Evolutionary conservation across 2,797 vertebrate species (phyloP), one percentile per base, ranked within the genome.

Genomic region (Cryptoblepharus egeriae): DNA sequence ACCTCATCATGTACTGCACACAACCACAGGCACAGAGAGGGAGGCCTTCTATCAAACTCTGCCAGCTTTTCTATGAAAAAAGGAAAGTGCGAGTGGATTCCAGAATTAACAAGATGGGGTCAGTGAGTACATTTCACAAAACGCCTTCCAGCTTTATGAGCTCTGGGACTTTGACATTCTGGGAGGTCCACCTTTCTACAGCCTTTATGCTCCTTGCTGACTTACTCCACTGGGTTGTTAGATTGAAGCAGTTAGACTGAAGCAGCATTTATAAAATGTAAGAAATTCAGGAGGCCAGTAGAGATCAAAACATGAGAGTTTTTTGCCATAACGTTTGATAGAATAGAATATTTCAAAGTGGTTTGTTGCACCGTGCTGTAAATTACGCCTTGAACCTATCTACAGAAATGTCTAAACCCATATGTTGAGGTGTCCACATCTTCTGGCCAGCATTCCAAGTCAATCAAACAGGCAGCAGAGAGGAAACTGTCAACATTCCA

Each of bases 1-100:
- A 73, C 83, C 85, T 84, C 45, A 77, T 70, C 76, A 60, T 3
- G 1, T 85, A 57, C 77, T 83, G 72, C 69, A 68, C 30, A 0
- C 86, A 92, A 87, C 88, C 91, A 77, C 80, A 3, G 84, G 84
- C 84, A 81, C n/a, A 10, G 57, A 87, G 78, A 52, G 49, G 18
- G 49, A 52, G 49, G 49, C 68, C 45, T 72, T n/a, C 15, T 72
- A 60, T 65, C 57, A 74, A 83, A 77, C 42, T 22, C 3, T 0
- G 9, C 69, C 85, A 83, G 76, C 0, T 0, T 77, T 78, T 75
- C 45, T 35, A 35, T 73, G n/a, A 35, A 78, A 39, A 18, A 91
- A 77, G 82, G 52, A 79, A 88, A 88, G 80, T 89, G 89, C 91
- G 84, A 80, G 86, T 78, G 70, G 0, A 1, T 37, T 84, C 52